These are phyloP conservation scores for Melanotaenia boesemani DNA, from an alignment of 2,797 vertebrate genomes.

Conservation along the genomic window DNA sequence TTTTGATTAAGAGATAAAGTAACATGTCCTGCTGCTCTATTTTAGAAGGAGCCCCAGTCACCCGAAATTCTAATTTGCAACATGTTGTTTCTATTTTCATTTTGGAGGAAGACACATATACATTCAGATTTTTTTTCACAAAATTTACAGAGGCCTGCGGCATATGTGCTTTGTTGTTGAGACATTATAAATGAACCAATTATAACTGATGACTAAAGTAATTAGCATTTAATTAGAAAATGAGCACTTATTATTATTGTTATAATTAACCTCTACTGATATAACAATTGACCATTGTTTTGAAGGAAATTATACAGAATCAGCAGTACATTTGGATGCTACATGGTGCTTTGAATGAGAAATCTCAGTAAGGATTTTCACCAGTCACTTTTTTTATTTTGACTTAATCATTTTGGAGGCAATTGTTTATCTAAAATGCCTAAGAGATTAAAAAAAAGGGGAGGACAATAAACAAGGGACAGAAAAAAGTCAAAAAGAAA, in stretches of 20 bases:
- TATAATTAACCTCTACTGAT: slow-evolving; percentile 73
- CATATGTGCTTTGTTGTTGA: slow-evolving; percentile 49
- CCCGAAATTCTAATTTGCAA: slow-evolving; percentile 52
- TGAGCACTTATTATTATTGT: slow-evolving; percentile 70
- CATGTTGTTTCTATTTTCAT: slow-evolving; percentile 41
- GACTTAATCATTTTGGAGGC: slow-evolving; percentile 33
- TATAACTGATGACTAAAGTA: slow-evolving; percentile 77
- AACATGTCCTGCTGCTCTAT: slow-evolving; percentile 22
- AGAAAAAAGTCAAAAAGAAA: slow-evolving; percentile 41
- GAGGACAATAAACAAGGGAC: slow-evolving; percentile 14
- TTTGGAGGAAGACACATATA: slow-evolving; percentile 3
- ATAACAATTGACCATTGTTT: slow-evolving; percentile 64
- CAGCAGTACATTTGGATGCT: slow-evolving; percentile 35
- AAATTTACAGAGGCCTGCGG: slow-evolving; percentile 40
- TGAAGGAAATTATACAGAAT: slow-evolving; percentile 39
- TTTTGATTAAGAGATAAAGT: slow-evolving; percentile 16
- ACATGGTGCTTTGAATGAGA: slow-evolving; percentile 38
- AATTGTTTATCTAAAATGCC: slow-evolving; percentile 41
- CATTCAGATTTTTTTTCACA: slow-evolving; percentile 28
- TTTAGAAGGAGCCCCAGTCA: slow-evolving; percentile 30
- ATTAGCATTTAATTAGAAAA: slow-evolving; percentile 77
- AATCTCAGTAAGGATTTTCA: slow-evolving; percentile 23
- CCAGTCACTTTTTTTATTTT: slow-evolving; percentile 45
- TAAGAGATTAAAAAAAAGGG: slow-evolving; percentile 7
- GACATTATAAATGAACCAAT: slow-evolving; percentile 73